phyloP scores from a whole-genome alignment of 1,140 invertebrate genomes.

The Drosophila parabipectinata region DNA sequence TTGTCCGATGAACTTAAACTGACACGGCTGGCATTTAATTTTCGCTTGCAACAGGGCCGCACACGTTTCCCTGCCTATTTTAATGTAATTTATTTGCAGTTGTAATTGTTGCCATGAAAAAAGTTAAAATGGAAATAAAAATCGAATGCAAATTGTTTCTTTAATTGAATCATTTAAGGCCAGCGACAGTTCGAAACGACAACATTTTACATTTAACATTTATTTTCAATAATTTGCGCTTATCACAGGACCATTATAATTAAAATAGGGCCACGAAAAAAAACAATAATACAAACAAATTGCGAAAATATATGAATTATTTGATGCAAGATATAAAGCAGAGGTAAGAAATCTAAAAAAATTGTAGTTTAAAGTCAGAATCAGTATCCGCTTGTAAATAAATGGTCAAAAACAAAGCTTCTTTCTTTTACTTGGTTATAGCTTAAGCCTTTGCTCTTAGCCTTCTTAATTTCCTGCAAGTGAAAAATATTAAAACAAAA shows the following conservation, averaged over 20 bases:
- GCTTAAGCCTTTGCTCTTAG: background rate
- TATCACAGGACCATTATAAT: slow-evolving; percentile 61
- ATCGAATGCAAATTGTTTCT: slow-evolving; percentile 74
- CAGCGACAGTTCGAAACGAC: slow-evolving; percentile 32
- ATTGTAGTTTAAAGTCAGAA: no score
- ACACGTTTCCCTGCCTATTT: slow-evolving; percentile 58
- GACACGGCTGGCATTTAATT: slow-evolving; percentile 65
- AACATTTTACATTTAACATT: slow-evolving; percentile 51
- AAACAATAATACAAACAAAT: slow-evolving; percentile 26
- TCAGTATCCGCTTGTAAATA: no score
- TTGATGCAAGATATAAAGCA: background rate
- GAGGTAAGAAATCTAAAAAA: background rate
- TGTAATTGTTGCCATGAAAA: slow-evolving; percentile 63
- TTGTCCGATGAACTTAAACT: slow-evolving; percentile 72
- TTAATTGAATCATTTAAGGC: slow-evolving; percentile 76
- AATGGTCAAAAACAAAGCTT: no score
- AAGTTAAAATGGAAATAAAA: slow-evolving; percentile 41
- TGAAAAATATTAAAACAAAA: slow-evolving; percentile 19
- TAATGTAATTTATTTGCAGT: slow-evolving; percentile 77
- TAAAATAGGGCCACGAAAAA: slow-evolving; percentile 48
- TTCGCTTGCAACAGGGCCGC: slow-evolving; percentile 27
- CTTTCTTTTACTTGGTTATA: background rate
- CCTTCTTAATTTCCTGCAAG: slow-evolving; percentile 33
- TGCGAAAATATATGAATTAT: slow-evolving; percentile 18
- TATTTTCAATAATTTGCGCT: slow-evolving; percentile 76